A percentile compares a stretch with the other conserved stretches of the same genome.
These are phyloP conservation scores for Capreolus pygargus DNA, from an alignment of 2,113 vertebrate species.

Conservation along the genomic window DNA sequence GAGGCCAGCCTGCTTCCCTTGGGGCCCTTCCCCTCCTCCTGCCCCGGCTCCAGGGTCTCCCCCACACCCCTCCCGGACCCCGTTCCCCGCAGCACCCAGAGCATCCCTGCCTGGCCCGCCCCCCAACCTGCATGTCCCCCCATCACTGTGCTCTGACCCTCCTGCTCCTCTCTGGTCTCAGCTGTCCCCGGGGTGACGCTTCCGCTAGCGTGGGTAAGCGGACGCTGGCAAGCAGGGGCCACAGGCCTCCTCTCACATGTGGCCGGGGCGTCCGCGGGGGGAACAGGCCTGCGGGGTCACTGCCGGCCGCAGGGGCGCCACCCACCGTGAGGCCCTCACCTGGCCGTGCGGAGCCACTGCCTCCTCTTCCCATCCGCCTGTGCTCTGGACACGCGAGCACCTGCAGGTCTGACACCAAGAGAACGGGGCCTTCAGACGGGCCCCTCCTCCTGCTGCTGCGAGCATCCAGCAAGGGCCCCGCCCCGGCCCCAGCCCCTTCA, in stretches of 20 bases:
- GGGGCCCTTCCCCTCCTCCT: not conserved
- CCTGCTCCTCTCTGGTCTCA: not conserved
- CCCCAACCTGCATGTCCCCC: not conserved
- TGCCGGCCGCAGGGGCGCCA: fast-evolving
- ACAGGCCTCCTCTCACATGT: not conserved
- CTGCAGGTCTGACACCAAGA: not conserved
- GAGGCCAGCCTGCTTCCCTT: not conserved
- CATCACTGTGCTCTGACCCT: not conserved
- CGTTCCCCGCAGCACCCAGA: not conserved
- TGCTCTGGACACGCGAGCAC: not conserved
- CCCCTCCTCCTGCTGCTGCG: not conserved
- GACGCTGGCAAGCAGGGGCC: not conserved
- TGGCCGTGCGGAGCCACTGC: fast-evolving
- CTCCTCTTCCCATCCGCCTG: not conserved
- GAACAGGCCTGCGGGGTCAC: not conserved
- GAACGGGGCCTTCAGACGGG: not conserved
- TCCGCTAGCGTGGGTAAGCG: not conserved
- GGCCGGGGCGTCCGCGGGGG: fast-evolving
- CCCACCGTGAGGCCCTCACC: not conserved
- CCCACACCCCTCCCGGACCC: not conserved
- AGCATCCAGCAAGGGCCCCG: not conserved
- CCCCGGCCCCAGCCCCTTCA: not conserved
- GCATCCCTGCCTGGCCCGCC: not conserved
- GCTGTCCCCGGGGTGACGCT: not conserved
- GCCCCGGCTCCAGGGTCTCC: not conserved